Percentiles rank a stretch among this genome's conserved stretches.
Conservation (phyloP, 2,888 invertebrate genomes). For the Gnatocerus cornutus region DNA sequence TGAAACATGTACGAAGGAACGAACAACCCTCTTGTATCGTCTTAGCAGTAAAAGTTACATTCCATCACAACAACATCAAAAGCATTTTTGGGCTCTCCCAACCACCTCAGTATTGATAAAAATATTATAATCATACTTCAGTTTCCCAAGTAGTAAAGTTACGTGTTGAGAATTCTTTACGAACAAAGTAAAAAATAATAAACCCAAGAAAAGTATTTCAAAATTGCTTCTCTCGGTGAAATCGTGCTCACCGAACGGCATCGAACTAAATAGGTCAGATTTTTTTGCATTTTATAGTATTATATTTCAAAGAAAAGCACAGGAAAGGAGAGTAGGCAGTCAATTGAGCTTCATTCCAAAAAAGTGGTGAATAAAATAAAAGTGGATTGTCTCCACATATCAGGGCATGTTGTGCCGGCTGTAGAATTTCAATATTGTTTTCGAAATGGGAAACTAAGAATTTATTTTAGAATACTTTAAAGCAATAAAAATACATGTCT, state of each 20-base stretch:
- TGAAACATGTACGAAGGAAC: conserved; percentile 25
- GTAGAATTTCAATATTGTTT: conserved; percentile 14
- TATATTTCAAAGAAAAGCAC: conserved; percentile 48
- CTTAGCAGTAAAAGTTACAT: conserved; percentile 14
- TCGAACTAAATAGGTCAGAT: conserved; percentile 37
- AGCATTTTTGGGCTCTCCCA: conserved; percentile 16
- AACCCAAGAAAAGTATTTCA: conserved; percentile 21
- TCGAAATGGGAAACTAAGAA: no score
- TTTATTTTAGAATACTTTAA: no score
- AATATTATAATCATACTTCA: conserved; percentile 12
- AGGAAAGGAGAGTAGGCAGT: conserved; percentile 19
- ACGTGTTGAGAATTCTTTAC: conserved; percentile 4
- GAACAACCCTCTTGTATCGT: neutral
- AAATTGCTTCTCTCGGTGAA: conserved; percentile 17
- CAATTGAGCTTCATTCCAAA: conserved; percentile 37
- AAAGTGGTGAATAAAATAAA: conserved; percentile 23
- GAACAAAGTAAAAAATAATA: conserved; percentile 18
- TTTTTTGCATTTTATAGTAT: conserved; percentile 46
- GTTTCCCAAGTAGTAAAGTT: conserved; percentile 10
- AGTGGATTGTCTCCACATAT: conserved; percentile 25
- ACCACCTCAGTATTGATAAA: neutral
- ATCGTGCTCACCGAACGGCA: conserved; percentile 21
- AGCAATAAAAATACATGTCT: neutral
- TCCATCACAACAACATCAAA: conserved; percentile 22
- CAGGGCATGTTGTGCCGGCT: conserved; percentile 9